Percentiles rank a stretch among this genome's conserved stretches.
These are phyloP conservation scores for Atopsyche davidsoni DNA, from an alignment of 1,140 invertebrate species.

Conservation along the genomic window DNA sequence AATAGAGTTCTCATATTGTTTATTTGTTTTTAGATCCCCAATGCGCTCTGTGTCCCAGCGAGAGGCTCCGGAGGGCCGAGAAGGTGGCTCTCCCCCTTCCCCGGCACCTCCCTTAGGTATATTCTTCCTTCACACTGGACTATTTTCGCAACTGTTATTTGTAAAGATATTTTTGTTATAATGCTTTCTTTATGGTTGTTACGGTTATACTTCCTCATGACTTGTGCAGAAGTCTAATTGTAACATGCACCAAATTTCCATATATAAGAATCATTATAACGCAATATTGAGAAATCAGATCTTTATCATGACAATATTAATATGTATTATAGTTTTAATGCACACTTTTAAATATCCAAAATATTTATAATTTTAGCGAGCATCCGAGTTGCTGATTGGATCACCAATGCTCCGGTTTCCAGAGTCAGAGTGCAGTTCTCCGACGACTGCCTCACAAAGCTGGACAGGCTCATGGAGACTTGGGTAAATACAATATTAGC, in stretches of 20 bases:
- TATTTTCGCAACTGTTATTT: too few species aligned
- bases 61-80: constrained; percentile 60
- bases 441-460: constrained; percentile 34
- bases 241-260: not conserved
- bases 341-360: not conserved
- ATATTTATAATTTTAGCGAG: constrained; percentile 19
- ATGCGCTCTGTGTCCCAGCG: constrained; percentile 36
- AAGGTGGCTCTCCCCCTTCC: constrained; percentile 37
- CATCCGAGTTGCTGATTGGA: constrained; percentile 26
- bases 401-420: constrained; percentile 23
- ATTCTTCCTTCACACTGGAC: too few species aligned
- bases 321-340: not conserved
- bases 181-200: too few species aligned
- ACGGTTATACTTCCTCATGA: too few species aligned
- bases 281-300: too few species aligned
- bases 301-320: not conserved
- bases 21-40: constrained; percentile 14
- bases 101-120: constrained; percentile 19
- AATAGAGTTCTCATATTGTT: not conserved
- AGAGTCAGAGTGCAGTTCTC: constrained; percentile 24
- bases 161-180: too few species aligned
- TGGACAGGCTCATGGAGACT: constrained; percentile 14
- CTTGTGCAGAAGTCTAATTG: too few species aligned
- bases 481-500: constrained; percentile 8
- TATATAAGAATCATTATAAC: not conserved